Conservation (phyloP, 2,797 vertebrate genomes). For the Coluber constrictor region DNA sequence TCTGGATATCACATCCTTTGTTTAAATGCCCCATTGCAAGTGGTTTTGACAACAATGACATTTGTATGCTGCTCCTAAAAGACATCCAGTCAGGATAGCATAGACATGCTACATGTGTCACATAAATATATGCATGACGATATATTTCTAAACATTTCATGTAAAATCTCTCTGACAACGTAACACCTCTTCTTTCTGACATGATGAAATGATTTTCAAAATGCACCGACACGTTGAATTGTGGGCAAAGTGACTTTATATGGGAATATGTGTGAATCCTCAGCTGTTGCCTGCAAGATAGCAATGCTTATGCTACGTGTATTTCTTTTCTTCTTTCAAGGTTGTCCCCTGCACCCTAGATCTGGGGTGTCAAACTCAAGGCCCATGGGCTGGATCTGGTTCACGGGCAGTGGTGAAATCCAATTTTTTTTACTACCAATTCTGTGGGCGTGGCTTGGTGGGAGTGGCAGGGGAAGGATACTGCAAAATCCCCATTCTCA, state of each 20-base stretch:
- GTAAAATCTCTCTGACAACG: not conserved
- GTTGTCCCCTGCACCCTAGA: not conserved
- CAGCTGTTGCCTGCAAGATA: not conserved
- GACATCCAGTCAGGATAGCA: not conserved
- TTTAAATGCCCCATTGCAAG: not conserved
- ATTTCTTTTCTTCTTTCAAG: not conserved
- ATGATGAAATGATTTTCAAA: not conserved
- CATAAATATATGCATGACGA: not conserved
- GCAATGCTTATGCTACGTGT: not conserved
- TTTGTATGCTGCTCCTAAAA: not conserved
- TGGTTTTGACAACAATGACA: not conserved
- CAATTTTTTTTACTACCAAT: too few relatives aligned
- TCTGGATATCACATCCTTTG: not conserved
- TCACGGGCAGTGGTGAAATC: too few relatives aligned
- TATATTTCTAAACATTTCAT: not conserved
- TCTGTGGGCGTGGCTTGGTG: too few relatives aligned
- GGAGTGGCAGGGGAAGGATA: too few relatives aligned
- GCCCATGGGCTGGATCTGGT: too few relatives aligned
- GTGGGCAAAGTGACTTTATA: not conserved
- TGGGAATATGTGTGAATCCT: not conserved
- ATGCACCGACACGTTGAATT: not conserved
- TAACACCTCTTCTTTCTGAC: not conserved
- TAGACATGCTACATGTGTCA: not conserved
- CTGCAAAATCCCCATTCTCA: too few relatives aligned
- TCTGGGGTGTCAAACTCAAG: too few relatives aligned